Base-by-base conservation (phyloP, 2,888 invertebrate genomes). In the Patella ulyssiponensis region DNA sequence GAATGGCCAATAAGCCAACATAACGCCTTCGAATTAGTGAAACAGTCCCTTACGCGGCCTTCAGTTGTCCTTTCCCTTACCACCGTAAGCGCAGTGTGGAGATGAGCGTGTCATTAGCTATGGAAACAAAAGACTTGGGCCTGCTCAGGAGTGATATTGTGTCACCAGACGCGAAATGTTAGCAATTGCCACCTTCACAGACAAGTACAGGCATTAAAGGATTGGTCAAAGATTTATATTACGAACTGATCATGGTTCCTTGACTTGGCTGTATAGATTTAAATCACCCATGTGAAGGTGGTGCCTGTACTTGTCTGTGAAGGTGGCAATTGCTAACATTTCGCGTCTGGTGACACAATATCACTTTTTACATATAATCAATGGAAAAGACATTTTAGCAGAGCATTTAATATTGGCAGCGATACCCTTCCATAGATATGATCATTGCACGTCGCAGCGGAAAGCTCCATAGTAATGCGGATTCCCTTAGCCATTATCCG, bases 311-410 rank as follows among this genome's bases (percentile, higher is more conserved):
- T 75, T 27, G 14, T 54, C 23, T 15, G 75, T 71, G 44, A 78
- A 78, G 9, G 52, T 75, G n/a, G 75, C 75, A 14, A 53, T 53
- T 69, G 77, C 78, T 9, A 71, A 20, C 20, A 79, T 64, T 53
- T 79, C 79, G 2, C 72, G 20, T 52, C 79, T 51, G 27, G 77
- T 77, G 12, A 73, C 76, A 70, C 75, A 79, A 27, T 79, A 74
- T 17, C 14, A 52, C 33, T 51, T n/a, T n/a, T n/a, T n/a, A n/a
- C n/a, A n/a, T n/a, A n/a, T n/a, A n/a, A n/a, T n/a, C n/a, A n/a
- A n/a, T n/a, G n/a, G n/a, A n/a, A n/a, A n/a, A n/a, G n/a, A n/a
- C n/a, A n/a, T n/a, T n/a, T n/a, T n/a, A n/a, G n/a, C n/a, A n/a
- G n/a, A n/a, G n/a, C n/a, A n/a, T n/a, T n/a, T n/a, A n/a, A n/a